Base-by-base conservation (phyloP, 2,888 invertebrate genomes). In the Sympetrum striolatum region DNA sequence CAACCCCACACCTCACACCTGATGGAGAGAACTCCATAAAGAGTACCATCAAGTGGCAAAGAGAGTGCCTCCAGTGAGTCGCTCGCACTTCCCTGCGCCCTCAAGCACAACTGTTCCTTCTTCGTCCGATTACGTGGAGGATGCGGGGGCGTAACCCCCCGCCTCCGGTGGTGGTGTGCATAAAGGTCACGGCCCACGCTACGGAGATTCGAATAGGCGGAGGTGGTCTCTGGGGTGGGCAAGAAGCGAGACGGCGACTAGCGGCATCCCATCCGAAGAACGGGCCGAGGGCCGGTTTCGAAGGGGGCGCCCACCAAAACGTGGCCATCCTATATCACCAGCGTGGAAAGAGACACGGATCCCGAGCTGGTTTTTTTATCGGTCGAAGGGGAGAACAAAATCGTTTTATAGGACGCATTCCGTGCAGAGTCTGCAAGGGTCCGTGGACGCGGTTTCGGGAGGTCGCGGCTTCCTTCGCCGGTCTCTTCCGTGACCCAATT, bases 141-240 rank as follows among this genome's bases (percentile, higher is more conserved):
- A 60, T 8, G 86, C 64, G 86, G 86, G 64, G 86, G 86, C 39
- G 86, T 58, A 64, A 35, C 35, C 35, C n/a, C 37, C 22, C 53
- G n/a, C 58, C 53, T 2, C 6, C 25, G 82, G 82, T 58, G 86
- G 58, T 60, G 86, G 64, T 22, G 58, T 58, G 58, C 15, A 60
- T 37, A 37, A 86, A 86, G 60, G 37, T 58, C 60, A 86, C 82
- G 82, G 82, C 82, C 82, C 82, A 82, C 86, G 86, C 60, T 58
- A 60, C 60, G 14, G 53, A 64, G 82, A 58, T 82, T 58, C 58
- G 58, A 58, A 82, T 82, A 25, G 31, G 58, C 31, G 31, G 81
- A 81, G 44, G 81, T n/a, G 64, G 64, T n/a, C 10, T 64, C 6
- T n/a, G 64, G 64, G 64, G 64, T 22, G 22, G 64, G 64, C n/a